Percentiles rank a stretch among this genome's conserved stretches.
Evolutionary conservation across 2,113 vertebrate species (phyloP).

Genomic region (Sisor rabdophorus): DNA sequence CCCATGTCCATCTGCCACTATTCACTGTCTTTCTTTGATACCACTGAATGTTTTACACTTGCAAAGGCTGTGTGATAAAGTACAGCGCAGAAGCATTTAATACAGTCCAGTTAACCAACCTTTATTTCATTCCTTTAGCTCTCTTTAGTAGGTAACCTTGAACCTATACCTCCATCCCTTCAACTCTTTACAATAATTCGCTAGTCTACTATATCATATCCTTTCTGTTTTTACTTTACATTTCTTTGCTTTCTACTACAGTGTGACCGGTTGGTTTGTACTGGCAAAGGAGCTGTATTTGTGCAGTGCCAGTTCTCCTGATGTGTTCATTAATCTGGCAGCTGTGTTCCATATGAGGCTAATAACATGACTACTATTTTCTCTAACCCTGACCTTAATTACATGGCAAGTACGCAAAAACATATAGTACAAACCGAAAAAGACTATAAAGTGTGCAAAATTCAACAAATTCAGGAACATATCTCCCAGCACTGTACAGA

Average conservation of each 20-base stretch:
- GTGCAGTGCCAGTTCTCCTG: conserved; percentile 39
- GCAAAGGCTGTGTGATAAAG: conserved; percentile 14
- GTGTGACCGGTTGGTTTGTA: conserved; percentile 42
- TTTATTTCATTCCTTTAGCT: conserved; percentile 26
- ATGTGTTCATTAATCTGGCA: conserved; percentile 48
- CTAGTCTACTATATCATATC: background rate
- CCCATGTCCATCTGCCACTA: conserved; percentile 3
- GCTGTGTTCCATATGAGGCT: conserved; percentile 44
- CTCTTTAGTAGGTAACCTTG: conserved; percentile 21
- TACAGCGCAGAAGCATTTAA: background rate
- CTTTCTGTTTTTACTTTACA: conserved; percentile 9
- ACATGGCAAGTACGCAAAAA: background rate
- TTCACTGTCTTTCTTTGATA: conserved; percentile 11
- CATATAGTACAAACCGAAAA: background rate
- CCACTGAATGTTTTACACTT: conserved; percentile 4
- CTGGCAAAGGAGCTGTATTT: conserved; percentile 37
- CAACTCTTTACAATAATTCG: background rate
- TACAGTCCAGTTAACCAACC: background rate
- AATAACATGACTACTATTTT: conserved; percentile 31
- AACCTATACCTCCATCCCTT: conserved; percentile 20
- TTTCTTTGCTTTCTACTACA: conserved; percentile 26
- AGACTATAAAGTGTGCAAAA: background rate
- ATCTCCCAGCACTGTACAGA: background rate
- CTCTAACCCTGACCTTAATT: conserved; percentile 22
- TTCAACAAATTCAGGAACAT: background rate